These are phyloP conservation scores for Centropus unirufus DNA, from an alignment of 2,113 vertebrate species.

Conservation along the genomic window DNA sequence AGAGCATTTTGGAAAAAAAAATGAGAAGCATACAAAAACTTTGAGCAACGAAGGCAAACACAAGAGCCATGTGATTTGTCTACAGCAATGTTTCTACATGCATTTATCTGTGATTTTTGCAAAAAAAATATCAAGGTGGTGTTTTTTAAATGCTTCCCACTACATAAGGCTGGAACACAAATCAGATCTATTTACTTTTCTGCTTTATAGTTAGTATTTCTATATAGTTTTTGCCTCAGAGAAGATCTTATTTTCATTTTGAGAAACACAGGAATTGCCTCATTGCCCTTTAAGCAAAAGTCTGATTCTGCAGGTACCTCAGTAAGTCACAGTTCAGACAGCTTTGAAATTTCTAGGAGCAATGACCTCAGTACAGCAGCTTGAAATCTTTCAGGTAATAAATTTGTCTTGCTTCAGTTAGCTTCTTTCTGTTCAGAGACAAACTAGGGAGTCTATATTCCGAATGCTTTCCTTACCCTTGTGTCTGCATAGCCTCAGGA, in stretches of 20 bases:
- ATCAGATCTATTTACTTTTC: neutral
- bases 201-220: neutral
- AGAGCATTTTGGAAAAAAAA: neutral
- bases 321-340: neutral
- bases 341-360: conserved; percentile 12
- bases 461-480: neutral
- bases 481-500: conserved; percentile 19
- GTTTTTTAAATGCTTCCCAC: neutral
- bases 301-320: neutral
- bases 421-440: neutral
- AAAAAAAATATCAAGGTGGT: neutral
- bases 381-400: conserved; percentile 16
- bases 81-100: neutral
- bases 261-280: neutral
- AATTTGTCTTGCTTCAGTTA: conserved; percentile 25
- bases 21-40: neutral
- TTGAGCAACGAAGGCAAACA: neutral
- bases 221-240: neutral
- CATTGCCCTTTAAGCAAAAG: neutral
- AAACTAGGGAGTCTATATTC: neutral
- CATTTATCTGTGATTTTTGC: neutral
- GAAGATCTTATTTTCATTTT: neutral
- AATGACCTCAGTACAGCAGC: neutral
- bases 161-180: neutral
- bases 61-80: neutral